These are phyloP conservation scores for Dasypogon diadema DNA, from an alignment of 2,888 invertebrate species.

Conservation along the genomic window DNA sequence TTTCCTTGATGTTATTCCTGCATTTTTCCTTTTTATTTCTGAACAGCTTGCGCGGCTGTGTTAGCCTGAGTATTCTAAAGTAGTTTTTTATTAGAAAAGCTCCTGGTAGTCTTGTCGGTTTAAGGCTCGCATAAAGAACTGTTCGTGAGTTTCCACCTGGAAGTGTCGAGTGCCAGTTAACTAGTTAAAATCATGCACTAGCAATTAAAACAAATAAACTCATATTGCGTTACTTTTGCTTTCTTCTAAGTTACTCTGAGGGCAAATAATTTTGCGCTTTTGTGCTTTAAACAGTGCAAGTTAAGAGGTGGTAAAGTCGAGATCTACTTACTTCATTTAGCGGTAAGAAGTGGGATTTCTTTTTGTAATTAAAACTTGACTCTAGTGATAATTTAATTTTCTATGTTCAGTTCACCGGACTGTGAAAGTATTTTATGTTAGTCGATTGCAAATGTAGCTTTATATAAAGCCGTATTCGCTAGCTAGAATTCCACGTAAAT, in stretches of 20 bases:
- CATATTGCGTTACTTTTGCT: slow-evolving; percentile 12
- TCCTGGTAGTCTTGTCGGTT: background rate
- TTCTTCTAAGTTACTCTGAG: background rate
- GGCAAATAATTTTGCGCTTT: background rate
- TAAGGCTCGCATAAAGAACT: background rate
- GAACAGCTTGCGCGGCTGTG: slow-evolving; percentile 45
- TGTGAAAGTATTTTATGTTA: slow-evolving; percentile 11
- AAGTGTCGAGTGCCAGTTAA: background rate
- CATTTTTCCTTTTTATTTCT: slow-evolving; percentile 44
- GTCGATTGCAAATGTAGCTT: no score
- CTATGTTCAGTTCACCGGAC: no score
- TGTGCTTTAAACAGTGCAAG: slow-evolving; percentile 29
- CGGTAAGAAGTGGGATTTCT: slow-evolving; percentile 16
- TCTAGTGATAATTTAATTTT: background rate
- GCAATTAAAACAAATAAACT: slow-evolving; percentile 35
- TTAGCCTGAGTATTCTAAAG: slow-evolving; percentile 43
- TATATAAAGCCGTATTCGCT: background rate
- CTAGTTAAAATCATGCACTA: slow-evolving; percentile 17
- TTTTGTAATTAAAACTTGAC: background rate
- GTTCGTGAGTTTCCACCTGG: background rate
- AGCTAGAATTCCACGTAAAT: slow-evolving; percentile 6
- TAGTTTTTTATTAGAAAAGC: slow-evolving; percentile 49
- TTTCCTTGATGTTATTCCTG: slow-evolving; percentile 44
- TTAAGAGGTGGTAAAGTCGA: background rate
- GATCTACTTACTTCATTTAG: slow-evolving; percentile 18